Conservation (phyloP, 1,140 invertebrate genomes). For the Nilaparvata lugens region DNA sequence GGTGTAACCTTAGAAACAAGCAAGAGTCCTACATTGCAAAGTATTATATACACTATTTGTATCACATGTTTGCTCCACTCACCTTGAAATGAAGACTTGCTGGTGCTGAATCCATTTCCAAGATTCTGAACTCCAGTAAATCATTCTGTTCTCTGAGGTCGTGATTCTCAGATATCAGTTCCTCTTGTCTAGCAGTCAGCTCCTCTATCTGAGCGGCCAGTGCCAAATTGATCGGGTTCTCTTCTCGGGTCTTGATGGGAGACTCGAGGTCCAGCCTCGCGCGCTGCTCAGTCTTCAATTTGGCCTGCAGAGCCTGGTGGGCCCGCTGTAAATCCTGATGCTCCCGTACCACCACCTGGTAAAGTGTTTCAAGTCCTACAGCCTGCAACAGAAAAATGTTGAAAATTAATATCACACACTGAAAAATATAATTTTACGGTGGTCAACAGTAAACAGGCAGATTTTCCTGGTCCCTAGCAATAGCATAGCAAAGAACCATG, state of each 20-base stretch:
- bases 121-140: slow-evolving; percentile 37
- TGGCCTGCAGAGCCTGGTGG: slow-evolving; percentile 16
- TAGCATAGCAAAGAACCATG: no score
- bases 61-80: no score
- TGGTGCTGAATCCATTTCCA: slow-evolving; percentile 34
- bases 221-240: slow-evolving; percentile 23
- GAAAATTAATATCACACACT: background rate
- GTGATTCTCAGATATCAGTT: slow-evolving; percentile 32
- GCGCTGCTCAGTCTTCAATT: slow-evolving; percentile 19
- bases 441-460: no score
- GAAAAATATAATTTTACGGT: no score
- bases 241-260: background rate
- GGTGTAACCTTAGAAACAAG: no score
- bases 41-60: background rate
- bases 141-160: slow-evolving; percentile 38
- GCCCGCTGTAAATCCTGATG: slow-evolving; percentile 24
- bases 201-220: slow-evolving; percentile 19
- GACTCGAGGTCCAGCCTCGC: slow-evolving; percentile 12
- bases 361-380: slow-evolving; percentile 26
- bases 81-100: slow-evolving; percentile 13
- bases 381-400: slow-evolving; percentile 16
- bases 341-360: slow-evolving; percentile 23
- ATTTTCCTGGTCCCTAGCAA: no score
- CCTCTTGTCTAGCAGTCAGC: slow-evolving; percentile 29
- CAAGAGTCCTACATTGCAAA: no score